These are phyloP conservation scores for Phallusia fumigata DNA, from an alignment of 23 tunicate species.

Conservation along the genomic window DNA sequence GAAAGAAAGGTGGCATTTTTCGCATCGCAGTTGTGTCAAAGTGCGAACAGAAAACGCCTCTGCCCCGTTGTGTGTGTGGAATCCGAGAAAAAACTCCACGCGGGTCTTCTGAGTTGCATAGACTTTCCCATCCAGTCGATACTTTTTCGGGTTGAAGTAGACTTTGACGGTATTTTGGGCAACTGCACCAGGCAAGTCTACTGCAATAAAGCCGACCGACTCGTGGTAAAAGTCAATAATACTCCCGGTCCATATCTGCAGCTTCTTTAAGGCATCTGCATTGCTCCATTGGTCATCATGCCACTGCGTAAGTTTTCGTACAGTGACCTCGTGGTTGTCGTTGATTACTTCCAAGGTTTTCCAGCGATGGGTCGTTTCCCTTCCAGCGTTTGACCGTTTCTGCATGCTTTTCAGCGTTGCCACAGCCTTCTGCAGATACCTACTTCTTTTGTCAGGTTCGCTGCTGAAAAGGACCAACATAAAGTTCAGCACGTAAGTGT, in stretches of 20 bases:
- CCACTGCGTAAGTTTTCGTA: too few relatives aligned
- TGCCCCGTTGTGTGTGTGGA: slow-evolving; percentile 25
- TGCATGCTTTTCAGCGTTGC: too few relatives aligned
- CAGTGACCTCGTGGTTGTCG: too few relatives aligned
- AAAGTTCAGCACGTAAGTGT: too few relatives aligned
- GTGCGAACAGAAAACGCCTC: slow-evolving; percentile 21
- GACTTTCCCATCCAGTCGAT: neutral
- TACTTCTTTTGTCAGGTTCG: too few relatives aligned
- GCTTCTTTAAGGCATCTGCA: neutral
- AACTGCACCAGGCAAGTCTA: neutral
- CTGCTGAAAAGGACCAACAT: too few relatives aligned
- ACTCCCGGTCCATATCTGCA: slow-evolving; percentile 50
- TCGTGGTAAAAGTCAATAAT: slow-evolving; percentile 12
- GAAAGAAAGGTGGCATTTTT: neutral
- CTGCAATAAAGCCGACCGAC: slow-evolving; percentile 19
- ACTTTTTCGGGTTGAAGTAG: slow-evolving; percentile 26
- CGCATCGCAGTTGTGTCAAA: slow-evolving; percentile 11
- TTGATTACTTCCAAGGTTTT: too few relatives aligned
- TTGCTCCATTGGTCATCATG: too few relatives aligned
- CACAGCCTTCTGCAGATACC: too few relatives aligned
- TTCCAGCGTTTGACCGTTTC: too few relatives aligned
- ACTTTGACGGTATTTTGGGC: neutral
- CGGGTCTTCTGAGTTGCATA: slow-evolving; percentile 10
- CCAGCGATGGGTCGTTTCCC: too few relatives aligned
- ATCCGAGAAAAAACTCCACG: slow-evolving; percentile 39